phyloP scores from a whole-genome alignment of 2,797 vertebrate genomes.

The Podargus strigoides region DNA sequence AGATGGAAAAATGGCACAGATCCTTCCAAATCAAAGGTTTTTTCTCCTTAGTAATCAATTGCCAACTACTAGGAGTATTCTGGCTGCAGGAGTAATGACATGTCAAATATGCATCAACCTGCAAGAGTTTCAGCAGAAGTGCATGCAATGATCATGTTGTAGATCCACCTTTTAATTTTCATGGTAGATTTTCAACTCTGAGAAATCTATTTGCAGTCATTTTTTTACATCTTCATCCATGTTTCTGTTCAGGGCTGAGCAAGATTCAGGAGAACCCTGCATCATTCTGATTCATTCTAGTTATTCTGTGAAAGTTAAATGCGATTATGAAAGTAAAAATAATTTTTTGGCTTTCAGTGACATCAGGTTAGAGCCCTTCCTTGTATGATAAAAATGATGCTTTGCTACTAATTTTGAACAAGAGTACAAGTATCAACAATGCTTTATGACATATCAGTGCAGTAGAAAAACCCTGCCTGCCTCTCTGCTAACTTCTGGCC shows the following conservation, averaged over 20 bases:
- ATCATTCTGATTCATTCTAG: background rate
- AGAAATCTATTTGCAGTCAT: background rate
- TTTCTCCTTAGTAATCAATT: background rate
- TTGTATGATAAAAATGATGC: background rate
- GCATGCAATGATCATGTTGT: background rate
- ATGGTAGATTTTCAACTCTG: background rate
- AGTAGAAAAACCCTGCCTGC: background rate
- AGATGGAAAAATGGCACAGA: background rate
- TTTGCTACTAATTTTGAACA: background rate
- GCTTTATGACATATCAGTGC: background rate
- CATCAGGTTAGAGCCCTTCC: background rate
- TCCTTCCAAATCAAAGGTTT: background rate
- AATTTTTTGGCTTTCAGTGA: background rate
- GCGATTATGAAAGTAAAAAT: background rate
- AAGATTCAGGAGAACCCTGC: background rate
- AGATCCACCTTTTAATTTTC: background rate
- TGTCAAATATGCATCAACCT: background rate
- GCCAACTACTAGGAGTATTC: background rate
- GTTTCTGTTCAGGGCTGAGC: background rate
- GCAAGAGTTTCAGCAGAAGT: background rate
- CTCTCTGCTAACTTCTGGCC: background rate
- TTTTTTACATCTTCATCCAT: background rate
- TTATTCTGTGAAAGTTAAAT: background rate
- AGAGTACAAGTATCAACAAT: background rate
- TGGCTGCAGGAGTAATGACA: background rate